Base-by-base conservation (phyloP, 2,797 vertebrate genomes). In the Huso huso region DNA sequence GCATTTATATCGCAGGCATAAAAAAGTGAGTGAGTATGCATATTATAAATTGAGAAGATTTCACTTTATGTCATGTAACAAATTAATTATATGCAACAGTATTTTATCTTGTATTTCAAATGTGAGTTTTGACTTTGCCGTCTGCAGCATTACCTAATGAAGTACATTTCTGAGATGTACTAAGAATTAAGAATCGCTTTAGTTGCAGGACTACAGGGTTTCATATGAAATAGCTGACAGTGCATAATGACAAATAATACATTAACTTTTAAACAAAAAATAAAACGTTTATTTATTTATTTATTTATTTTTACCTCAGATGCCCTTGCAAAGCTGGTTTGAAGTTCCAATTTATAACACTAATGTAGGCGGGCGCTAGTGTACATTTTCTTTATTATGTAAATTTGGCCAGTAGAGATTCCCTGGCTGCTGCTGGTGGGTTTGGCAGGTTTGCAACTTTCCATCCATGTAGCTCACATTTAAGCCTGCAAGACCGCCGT, bases 381-480 rank as follows among this genome's bases (percentile, higher is more conserved):
- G 78, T 81, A 81, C 87, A 84, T 81, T 84, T 79, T 86, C 82
- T 86, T 86, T 86, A 83, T 85, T 78, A 87, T 90, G 86, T 87
- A 81, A 85, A 91, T 90, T 83, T 90, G 81, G 82, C 85, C 80
- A 83, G 72, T 64, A 69, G 78, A 71, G 76, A 75, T 87, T 82
- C 82, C 83, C 74, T 76, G 79, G 85, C 83, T 88, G 86, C 81
- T 82, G 52, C 86, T 84, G 78, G 75, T 69, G 77, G 83, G 80
- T 72, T 84, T 94, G 92, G 92, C 88, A 73, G 72, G 59, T 68
- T 76, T 85, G 89, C 84, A 88, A 83, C 88, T 93, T 93, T 91
- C 88, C 87, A 86, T 89, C 89, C 87, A 74, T 69, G 18, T 61
- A 51, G 59, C 61, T 68, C 6, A 48, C 9, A 18, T 49, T 37